Base-by-base conservation (phyloP, 2,797 vertebrate genomes). In the Pangasius macronema region DNA sequence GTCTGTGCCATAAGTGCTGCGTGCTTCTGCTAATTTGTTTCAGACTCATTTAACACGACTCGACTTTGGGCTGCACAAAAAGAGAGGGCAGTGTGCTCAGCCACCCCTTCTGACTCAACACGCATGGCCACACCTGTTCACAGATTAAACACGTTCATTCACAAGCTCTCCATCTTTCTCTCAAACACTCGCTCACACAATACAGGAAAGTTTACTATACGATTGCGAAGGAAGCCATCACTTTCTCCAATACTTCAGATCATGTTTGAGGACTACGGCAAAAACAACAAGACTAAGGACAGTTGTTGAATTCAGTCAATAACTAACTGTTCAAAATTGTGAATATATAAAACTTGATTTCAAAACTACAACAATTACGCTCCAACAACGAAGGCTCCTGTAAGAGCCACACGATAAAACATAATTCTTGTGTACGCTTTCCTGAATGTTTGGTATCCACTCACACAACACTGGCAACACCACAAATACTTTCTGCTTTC, bases 41-140 rank as follows among this genome's bases (percentile, higher is more conserved):
- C 94, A 94, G 93, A 93, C 95, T 95, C 94, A 95, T 95, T 95
- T 94, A 95, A 95, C 95, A 93, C 85, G 92, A 90, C 85, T 87
- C 88, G 88, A 91, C 90, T 92, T 90, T 85, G 88, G 85, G 90
- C 81, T 59, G 68, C 84, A 89, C 90, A 91, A 90, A 89, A 90
- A 87, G 42, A 88, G 87, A 90, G 89, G 90, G 88, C 90, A 90
- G 87, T 51, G 63, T 89, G 91, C 79, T 89, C 90, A 90, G 87
- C 87, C 84, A 85, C 86, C 81, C 86, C 75, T 61, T 87, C 77
- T 85, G 90, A 87, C 84, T 87, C 51, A 85, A 90, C 91, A 89
- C 83, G 87, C 88, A 88, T 84, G 86, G 86, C 85, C 86, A 87
- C 89, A 89, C 83, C 79, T 85, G 57, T 65, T 22, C 89, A 86